These are phyloP conservation scores for Corythoichthys haematopterus DNA, from an alignment of 2,113 vertebrate species.

Conservation along the genomic window DNA sequence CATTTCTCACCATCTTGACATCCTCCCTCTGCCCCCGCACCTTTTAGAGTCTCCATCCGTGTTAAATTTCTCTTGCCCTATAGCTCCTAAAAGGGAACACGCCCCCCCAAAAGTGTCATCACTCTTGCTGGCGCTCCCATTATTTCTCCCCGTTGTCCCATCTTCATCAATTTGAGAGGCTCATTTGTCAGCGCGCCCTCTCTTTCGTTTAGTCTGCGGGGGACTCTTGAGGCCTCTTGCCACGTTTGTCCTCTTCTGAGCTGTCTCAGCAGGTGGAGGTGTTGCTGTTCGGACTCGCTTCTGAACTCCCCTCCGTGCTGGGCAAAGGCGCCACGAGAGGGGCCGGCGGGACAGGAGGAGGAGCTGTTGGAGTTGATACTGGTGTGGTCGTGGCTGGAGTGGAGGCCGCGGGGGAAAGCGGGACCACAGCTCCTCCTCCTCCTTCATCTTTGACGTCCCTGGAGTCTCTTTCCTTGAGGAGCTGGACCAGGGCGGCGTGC, in stretches of 20 bases:
- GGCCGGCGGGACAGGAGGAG: constrained; percentile 63
- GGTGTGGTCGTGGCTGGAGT: constrained; percentile 37
- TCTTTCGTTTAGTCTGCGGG: constrained; percentile 37
- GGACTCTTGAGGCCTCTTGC: constrained; percentile 13
- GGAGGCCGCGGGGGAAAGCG: constrained; percentile 42
- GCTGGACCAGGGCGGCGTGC: constrained; percentile 85
- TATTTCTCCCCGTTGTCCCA: constrained; percentile 27
- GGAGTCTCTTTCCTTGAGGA: constrained; percentile 76
- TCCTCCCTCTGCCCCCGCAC: constrained; percentile 51
- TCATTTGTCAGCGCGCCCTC: constrained; percentile 23
- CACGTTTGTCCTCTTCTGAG: constrained; percentile 24
- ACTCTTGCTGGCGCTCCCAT: constrained; percentile 39
- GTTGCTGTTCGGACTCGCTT: constrained; percentile 81
- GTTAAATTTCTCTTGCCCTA: constrained; percentile 41
- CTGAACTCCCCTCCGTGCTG: constrained; percentile 74
- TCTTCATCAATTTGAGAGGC: constrained; percentile 40
- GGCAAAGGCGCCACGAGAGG: constrained; percentile 66
- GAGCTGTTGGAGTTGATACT: constrained; percentile 19
- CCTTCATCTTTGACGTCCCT: constrained; percentile 49
- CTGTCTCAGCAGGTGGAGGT: constrained; percentile 84
- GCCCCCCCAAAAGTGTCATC: constrained; percentile 42
- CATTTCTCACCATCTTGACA: constrained; percentile 49
- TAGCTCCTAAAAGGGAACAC: constrained; percentile 37
- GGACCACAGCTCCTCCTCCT: constrained; percentile 42
- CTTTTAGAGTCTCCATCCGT: constrained; percentile 44